Percentiles rank a stretch among this genome's conserved stretches.
Conservation (phyloP, 2,888 invertebrate genomes). For the Ceratothoa steindachneri region DNA sequence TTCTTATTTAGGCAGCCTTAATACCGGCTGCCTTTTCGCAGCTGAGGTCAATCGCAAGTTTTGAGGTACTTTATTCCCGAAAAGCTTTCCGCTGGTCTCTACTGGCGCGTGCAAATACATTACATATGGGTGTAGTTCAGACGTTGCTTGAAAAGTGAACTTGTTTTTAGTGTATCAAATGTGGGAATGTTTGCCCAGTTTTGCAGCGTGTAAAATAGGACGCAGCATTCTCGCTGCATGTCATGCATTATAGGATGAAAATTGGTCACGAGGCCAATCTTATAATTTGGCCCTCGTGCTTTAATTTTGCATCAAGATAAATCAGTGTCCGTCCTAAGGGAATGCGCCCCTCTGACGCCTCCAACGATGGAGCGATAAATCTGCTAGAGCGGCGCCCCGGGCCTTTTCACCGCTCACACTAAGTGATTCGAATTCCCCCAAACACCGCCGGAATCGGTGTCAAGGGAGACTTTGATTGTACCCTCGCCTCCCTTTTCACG, state of each 20-base stretch:
- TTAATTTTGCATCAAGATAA: background rate
- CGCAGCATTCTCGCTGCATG: background rate
- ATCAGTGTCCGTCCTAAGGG: background rate
- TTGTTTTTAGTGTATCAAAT: too few relatives aligned
- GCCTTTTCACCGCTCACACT: background rate
- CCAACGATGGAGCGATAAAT: background rate
- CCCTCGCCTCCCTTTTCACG: constrained; percentile 50
- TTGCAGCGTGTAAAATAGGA: too few relatives aligned
- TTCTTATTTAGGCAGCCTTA: background rate
- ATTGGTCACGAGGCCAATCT: background rate
- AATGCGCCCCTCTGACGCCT: background rate
- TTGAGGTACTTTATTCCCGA: background rate
- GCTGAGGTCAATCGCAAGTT: background rate
- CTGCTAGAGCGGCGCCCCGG: background rate
- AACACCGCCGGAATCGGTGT: background rate
- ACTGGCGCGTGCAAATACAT: too few relatives aligned
- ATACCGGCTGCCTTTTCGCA: background rate
- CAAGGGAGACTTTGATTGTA: background rate
- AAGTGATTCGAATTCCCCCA: background rate
- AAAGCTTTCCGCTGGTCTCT: too few relatives aligned
- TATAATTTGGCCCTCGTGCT: background rate
- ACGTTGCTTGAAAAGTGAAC: constrained; percentile 7
- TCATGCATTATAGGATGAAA: background rate
- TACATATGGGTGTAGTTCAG: too few relatives aligned
- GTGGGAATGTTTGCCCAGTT: too few relatives aligned